These are phyloP conservation scores for Cygnus buccinator DNA, from an alignment of 2,113 vertebrate species.

Conservation along the genomic window DNA sequence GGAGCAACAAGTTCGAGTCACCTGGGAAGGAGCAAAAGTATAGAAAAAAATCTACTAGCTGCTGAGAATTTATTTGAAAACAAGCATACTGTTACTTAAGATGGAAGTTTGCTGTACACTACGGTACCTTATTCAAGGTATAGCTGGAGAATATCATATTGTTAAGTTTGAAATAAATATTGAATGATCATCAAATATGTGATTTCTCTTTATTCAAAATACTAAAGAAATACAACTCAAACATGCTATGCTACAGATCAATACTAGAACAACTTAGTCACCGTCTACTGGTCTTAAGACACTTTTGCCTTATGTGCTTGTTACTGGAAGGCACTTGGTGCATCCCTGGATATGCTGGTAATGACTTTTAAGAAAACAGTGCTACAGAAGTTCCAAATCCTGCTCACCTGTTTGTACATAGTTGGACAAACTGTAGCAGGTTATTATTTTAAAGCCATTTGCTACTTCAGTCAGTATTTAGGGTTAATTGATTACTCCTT, in stretches of 20 bases:
- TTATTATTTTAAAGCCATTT: conserved; percentile 54
- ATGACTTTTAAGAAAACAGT: not conserved
- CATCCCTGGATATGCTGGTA: not conserved
- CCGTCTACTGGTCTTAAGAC: not conserved
- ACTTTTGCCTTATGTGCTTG: not conserved
- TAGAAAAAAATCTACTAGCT: not conserved
- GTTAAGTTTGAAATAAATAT: not conserved
- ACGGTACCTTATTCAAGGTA: not conserved
- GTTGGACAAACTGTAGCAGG: conserved; percentile 35
- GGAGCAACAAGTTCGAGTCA: not conserved
- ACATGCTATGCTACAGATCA: not conserved
- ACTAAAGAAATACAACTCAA: not conserved
- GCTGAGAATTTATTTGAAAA: not conserved
- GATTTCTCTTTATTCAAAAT: not conserved
- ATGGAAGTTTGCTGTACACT: not conserved
- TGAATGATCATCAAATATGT: not conserved
- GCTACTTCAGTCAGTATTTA: conserved; percentile 46
- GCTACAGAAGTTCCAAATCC: not conserved
- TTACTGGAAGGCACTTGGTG: not conserved
- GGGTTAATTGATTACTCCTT: conserved; percentile 58
- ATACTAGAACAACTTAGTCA: not conserved
- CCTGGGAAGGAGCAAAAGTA: not conserved
- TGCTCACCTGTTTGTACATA: conserved; percentile 31
- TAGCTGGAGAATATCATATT: not conserved
- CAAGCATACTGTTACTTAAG: not conserved